These are phyloP conservation scores for Chaitophorus viminalis DNA, from an alignment of 2,888 invertebrate genomes.

Conservation along the genomic window DNA sequence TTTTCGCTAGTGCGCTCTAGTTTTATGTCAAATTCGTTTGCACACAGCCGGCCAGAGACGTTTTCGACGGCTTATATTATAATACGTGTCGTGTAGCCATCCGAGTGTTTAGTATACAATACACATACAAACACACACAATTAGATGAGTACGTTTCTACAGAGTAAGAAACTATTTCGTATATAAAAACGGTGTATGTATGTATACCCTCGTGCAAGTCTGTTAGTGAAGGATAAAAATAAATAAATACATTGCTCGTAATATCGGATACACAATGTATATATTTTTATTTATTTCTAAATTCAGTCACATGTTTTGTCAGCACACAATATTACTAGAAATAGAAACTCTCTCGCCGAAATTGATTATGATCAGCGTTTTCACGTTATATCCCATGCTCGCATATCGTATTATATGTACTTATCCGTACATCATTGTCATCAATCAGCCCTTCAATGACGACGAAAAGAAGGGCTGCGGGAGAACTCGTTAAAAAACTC, in stretches of 20 bases:
- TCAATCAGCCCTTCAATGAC: constrained; percentile 10
- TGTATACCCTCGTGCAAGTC: neutral
- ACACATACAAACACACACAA: neutral
- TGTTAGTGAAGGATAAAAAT: neutral
- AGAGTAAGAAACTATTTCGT: neutral
- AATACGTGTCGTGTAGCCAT: neutral
- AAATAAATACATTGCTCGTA: neutral
- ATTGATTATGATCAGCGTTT: neutral
- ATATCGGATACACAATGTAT: neutral
- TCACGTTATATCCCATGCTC: neutral
- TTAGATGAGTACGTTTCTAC: no score
- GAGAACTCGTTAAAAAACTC: neutral
- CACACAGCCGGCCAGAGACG: neutral
- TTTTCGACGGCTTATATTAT: neutral
- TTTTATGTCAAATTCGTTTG: neutral
- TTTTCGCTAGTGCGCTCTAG: neutral
- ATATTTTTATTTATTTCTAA: neutral
- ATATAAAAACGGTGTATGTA: neutral
- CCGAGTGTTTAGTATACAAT: no score
- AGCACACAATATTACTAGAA: constrained; percentile 7
- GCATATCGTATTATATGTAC: neutral
- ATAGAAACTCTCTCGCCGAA: neutral
- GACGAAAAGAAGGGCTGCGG: neutral
- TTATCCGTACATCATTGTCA: no score
- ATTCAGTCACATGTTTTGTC: constrained; percentile 16